A percentile compares a stretch with the other conserved stretches of the same genome.
Conservation (phyloP, 1,140 invertebrate species). For the Pogonomyrmex barbatus region DNA sequence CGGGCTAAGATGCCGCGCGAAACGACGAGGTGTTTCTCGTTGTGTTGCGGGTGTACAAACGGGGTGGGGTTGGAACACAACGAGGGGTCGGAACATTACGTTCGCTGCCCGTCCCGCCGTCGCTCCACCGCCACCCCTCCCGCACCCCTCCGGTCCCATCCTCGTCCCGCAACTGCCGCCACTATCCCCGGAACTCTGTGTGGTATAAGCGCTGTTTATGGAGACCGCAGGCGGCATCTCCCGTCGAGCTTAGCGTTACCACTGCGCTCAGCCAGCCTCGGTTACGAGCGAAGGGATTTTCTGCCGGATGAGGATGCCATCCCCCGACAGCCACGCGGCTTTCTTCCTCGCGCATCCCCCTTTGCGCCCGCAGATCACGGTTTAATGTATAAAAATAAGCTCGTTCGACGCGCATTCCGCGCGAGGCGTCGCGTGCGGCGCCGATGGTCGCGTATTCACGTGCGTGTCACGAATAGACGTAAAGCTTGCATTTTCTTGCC, state of each 20-base stretch:
- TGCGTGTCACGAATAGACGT: neutral
- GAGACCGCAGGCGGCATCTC: conserved; percentile 81
- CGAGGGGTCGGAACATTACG: conserved; percentile 71
- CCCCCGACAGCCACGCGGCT: conserved; percentile 62
- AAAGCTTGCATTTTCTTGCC: conserved; percentile 18
- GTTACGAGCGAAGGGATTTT: conserved; percentile 81
- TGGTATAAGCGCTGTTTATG: conserved; percentile 81
- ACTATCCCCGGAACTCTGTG: conserved; percentile 4
- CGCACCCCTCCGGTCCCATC: neutral
- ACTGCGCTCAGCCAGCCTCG: conserved; percentile 70
- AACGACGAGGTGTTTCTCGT: conserved; percentile 70
- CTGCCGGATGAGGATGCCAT: conserved; percentile 76
- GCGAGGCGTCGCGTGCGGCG: neutral
- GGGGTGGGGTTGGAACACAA: conserved; percentile 60
- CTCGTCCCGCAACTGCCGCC: neutral
- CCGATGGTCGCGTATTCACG: neutral
- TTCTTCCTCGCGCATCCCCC: conserved; percentile 43
- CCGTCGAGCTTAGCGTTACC: conserved; percentile 80
- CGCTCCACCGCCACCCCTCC: neutral
- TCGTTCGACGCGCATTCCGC: conserved; percentile 60
- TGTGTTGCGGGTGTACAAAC: conserved; percentile 61
- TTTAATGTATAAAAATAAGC: conserved; percentile 80
- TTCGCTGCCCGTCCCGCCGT: conserved; percentile 21
- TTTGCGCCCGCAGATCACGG: conserved; percentile 61
- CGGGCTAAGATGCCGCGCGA: conserved; percentile 64